These are phyloP conservation scores for Cephus rjabovi DNA, from an alignment of 2,888 invertebrate species.

Conservation along the genomic window DNA sequence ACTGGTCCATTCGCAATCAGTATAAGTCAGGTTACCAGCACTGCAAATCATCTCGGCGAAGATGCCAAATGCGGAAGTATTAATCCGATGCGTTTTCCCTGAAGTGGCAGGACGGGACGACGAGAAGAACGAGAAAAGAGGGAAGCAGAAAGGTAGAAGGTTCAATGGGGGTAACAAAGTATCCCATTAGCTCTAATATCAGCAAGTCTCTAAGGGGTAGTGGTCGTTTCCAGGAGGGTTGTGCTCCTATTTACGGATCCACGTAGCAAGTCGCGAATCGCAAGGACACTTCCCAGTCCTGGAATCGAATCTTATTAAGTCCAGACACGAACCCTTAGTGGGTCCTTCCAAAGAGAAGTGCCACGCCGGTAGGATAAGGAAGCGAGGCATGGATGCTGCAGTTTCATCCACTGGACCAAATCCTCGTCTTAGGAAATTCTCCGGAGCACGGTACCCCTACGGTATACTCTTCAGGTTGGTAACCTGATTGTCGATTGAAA, in stretches of 20 bases:
- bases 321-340: neutral
- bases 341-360: neutral
- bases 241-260: slow-evolving; percentile 15
- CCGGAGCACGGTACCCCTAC: neutral
- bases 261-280: neutral
- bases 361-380: neutral
- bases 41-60: neutral
- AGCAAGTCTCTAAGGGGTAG: slow-evolving; percentile 24
- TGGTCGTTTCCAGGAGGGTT: slow-evolving; percentile 32
- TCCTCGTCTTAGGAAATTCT: neutral
- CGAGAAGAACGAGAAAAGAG: neutral
- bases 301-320: neutral
- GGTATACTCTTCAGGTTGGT: neutral
- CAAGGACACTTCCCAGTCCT: neutral
- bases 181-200: slow-evolving; percentile 51
- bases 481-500: neutral
- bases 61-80: slow-evolving; percentile 50
- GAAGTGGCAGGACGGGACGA: neutral
- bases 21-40: neutral
- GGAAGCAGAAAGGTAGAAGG: neutral
- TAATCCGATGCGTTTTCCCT: slow-evolving; percentile 27
- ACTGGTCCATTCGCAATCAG: slow-evolving; percentile 25
- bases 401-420: neutral
- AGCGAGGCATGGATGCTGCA: neutral
- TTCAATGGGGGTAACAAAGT: slow-evolving; percentile 43